Evolutionary conservation across 2,888 invertebrate genomes (phyloP), one percentile per base, ranked within the genome.

Genomic region (Drosophila multiciliata): DNA sequence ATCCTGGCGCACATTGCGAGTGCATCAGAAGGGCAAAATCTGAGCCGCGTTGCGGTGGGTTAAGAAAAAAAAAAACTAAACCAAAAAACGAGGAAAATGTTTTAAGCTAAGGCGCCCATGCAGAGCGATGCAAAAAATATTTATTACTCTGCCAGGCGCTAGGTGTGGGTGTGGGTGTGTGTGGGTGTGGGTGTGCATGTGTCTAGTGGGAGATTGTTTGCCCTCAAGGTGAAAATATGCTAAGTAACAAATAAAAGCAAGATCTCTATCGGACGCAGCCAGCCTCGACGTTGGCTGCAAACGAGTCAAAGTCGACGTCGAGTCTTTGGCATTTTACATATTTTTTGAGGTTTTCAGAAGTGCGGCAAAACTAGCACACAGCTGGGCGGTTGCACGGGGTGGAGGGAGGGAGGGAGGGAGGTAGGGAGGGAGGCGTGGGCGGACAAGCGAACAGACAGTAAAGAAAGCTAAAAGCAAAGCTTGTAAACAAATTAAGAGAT

Each of bases 171-270:
- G 23, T 57, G 58, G 36, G 64, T 54, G 48, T 42, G 38, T 36
- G 57, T 50, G 61, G 32, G 54, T 55, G 53, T 40, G 53, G 49
- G 50, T 63, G 66, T 62, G 65, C 35, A 29, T 69, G 59, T 63
- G 67, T 80, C 88, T 89, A 88, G 88, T 83, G 88, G 85, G 85
- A 89, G 85, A 87, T 80, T 75, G 78, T 77, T 87, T 86, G 87
- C 83, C 90, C 86, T 88, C 77, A 83, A 89, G 89, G 89, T 87
- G 87, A 83, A 88, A 87, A 90, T 90, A 87, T 90, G 87, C 90
- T 86, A 90, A 90, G 90, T 88, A 90, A 90, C 87, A 87, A 88
- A 87, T 88, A 89, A 90, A 88, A 79, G 81, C 75, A 83, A 88
- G 79, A 87, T 88, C 88, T 89, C 83, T 89, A 89, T 86, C 90